Conservation (phyloP, 2,888 invertebrate species). For the Dicyrtoma fusca region DNA sequence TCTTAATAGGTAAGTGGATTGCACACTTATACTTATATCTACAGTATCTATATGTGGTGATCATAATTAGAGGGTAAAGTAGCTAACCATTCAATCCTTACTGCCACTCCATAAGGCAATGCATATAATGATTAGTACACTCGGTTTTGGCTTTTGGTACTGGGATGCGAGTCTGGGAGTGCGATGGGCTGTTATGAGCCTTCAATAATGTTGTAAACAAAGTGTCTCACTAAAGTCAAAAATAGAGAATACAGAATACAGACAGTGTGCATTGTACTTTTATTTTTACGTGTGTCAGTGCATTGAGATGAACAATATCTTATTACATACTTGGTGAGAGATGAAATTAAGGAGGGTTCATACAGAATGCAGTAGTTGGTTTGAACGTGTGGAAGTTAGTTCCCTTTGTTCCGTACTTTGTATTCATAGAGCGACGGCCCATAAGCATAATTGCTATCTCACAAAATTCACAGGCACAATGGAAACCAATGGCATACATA, state of each 20-base stretch:
- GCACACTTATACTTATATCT: too few species aligned
- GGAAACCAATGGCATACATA: too few species aligned
- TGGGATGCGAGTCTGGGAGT: not conserved
- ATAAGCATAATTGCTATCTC: constrained; percentile 31
- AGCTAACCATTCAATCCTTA: too few species aligned
- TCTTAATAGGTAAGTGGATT: too few species aligned
- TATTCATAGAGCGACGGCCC: constrained; percentile 33
- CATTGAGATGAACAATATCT: not conserved
- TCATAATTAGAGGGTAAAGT: too few species aligned
- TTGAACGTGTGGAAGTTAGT: constrained; percentile 13
- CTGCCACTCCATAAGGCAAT: too few species aligned
- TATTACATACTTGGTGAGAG: not conserved
- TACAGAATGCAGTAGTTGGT: too few species aligned
- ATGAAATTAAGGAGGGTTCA: constrained; percentile 30
- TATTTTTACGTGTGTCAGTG: not conserved
- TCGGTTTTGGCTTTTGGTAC: too few species aligned
- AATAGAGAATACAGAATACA: not conserved
- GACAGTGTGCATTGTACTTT: constrained; percentile 1
- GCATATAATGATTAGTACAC: too few species aligned
- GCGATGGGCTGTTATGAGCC: not conserved
- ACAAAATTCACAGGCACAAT: constrained; percentile 2
- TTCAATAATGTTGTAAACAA: too few species aligned
- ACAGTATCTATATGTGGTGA: too few species aligned
- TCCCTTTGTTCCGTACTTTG: not conserved
- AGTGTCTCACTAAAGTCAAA: not conserved